phyloP scores from a whole-genome alignment of 1,140 invertebrate genomes.

The Galendromus occidentalis region DNA sequence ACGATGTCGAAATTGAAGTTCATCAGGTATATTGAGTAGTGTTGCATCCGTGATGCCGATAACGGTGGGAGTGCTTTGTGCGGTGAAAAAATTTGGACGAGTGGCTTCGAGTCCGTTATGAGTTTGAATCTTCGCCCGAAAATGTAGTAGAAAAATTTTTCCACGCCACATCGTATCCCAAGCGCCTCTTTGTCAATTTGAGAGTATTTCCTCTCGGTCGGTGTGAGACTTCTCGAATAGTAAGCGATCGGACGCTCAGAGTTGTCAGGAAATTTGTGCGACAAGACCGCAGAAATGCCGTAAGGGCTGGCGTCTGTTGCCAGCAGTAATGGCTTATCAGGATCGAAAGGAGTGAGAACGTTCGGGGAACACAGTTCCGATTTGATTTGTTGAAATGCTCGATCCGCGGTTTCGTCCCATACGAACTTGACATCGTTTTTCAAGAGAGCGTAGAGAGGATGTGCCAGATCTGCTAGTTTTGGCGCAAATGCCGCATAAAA shows the following conservation, averaged over 20 bases:
- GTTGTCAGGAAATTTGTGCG: conserved; percentile 25
- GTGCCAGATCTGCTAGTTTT: conserved; percentile 25
- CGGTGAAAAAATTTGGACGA: conserved; percentile 29
- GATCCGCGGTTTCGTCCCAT: neutral
- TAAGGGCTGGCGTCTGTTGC: conserved; percentile 30
- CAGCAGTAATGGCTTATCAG: neutral
- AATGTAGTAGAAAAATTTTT: conserved; percentile 34
- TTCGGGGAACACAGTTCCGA: neutral
- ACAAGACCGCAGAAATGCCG: conserved; percentile 31
- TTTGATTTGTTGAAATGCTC: neutral
- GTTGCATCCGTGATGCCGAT: conserved; percentile 24
- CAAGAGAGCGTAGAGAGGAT: conserved; percentile 25
- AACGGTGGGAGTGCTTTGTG: conserved; percentile 22
- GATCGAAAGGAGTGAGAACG: neutral
- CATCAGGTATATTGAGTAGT: conserved; percentile 25
- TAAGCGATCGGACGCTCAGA: conserved; percentile 29
- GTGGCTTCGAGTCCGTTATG: conserved; percentile 32
- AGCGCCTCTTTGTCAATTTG: conserved; percentile 36
- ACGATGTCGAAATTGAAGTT: conserved; percentile 26
- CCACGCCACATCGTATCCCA: conserved; percentile 33
- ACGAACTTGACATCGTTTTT: conserved; percentile 8
- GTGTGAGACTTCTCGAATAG: conserved; percentile 28
- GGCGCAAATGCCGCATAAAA: conserved; percentile 31
- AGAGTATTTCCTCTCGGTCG: conserved; percentile 30
- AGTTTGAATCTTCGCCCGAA: conserved; percentile 30